phyloP scores from a whole-genome alignment of 2,113 vertebrate genomes.

The Nothocercus julius region DNA sequence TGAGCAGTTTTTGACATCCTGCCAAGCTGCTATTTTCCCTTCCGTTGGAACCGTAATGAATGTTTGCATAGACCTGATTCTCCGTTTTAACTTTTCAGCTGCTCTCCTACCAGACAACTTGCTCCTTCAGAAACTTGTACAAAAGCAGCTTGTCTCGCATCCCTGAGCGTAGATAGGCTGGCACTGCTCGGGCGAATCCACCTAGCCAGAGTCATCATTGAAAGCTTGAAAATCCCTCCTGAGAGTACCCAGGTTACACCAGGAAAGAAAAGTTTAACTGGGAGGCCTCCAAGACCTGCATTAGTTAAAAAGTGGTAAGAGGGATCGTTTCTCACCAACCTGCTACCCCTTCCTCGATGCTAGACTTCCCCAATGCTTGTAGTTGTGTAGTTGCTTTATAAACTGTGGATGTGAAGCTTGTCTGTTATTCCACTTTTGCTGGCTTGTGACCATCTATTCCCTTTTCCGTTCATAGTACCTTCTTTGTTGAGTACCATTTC shows the following conservation, averaged over 20 bases:
- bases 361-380: not conserved
- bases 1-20: not conserved
- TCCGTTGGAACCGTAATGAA: fast-evolving
- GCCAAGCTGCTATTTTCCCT: not conserved
- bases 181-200: constrained; percentile 77
- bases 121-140: not conserved
- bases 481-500: constrained; percentile 91
- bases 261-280: constrained; percentile 66
- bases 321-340: not conserved
- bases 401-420: not conserved
- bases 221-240: constrained; percentile 79
- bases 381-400: not conserved
- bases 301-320: constrained; percentile 82
- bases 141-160: not conserved
- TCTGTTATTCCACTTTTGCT: not conserved
- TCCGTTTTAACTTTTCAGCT: constrained; percentile 23
- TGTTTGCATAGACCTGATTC: not conserved
- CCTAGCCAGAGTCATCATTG: constrained; percentile 80
- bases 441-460: not conserved
- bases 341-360: fast-evolving
- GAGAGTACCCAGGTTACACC: constrained; percentile 55
- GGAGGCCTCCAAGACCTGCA: constrained; percentile 79
- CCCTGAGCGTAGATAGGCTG: constrained; percentile 78
- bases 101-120: not conserved
- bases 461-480: constrained; percentile 79